A percentile compares a stretch with the other conserved stretches of the same genome.
phyloP scores from a whole-genome alignment of 2,113 vertebrate species.

The Acanthochromis polyacanthus region DNA sequence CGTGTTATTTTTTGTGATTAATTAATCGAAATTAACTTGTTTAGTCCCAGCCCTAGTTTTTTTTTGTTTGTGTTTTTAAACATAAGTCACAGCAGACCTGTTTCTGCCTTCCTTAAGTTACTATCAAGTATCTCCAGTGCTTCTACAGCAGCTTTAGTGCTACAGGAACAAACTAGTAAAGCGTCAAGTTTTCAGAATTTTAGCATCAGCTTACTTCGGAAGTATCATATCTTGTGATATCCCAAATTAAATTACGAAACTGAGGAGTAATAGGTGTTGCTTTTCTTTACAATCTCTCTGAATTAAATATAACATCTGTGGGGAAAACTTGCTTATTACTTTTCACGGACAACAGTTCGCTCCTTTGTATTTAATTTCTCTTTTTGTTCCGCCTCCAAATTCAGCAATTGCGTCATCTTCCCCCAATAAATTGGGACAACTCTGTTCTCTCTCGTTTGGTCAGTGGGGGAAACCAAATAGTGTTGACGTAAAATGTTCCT shows the following conservation, averaged over 20 bases:
- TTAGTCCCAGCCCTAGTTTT: no score
- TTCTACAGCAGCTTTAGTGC: no score
- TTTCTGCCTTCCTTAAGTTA: no score
- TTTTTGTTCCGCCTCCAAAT: background rate
- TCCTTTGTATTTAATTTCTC: background rate
- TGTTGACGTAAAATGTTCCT: background rate
- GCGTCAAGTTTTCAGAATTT: no score
- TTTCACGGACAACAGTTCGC: background rate
- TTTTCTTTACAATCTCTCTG: background rate
- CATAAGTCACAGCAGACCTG: no score
- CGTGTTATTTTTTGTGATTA: no score
- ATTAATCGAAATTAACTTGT: no score
- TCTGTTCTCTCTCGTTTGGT: background rate
- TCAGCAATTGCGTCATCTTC: background rate
- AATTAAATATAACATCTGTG: background rate
- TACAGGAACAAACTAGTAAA: no score
- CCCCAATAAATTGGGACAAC: background rate
- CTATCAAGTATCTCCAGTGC: no score
- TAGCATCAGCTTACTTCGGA: no score
- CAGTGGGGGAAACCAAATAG: background rate
- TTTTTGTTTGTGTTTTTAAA: no score
- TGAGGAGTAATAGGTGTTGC: background rate
- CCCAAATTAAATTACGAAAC: no score
- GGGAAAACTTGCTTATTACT: background rate
- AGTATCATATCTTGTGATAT: background rate